Conservation (phyloP, 2,888 invertebrate species). For the Andrena dorsata region DNA sequence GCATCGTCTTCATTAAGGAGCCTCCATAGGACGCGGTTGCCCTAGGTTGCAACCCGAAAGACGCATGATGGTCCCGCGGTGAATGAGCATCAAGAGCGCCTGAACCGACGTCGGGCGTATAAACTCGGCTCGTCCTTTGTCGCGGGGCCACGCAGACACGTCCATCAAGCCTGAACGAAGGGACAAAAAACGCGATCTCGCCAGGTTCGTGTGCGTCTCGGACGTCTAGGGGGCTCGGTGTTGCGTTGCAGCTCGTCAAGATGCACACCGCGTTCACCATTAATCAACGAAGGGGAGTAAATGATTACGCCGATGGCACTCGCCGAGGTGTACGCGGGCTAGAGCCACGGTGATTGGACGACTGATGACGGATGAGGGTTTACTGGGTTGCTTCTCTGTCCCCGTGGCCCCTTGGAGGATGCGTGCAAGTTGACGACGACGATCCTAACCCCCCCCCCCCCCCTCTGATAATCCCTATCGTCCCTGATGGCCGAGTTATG, state of each 20-base stretch:
- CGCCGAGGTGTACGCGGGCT: slow-evolving; percentile 46
- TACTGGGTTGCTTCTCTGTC: slow-evolving; percentile 62
- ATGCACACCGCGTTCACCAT: slow-evolving; percentile 70
- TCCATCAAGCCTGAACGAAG: slow-evolving; percentile 52
- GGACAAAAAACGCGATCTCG: slow-evolving; percentile 61
- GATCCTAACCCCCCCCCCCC: slow-evolving; percentile 19
- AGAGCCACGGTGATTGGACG: slow-evolving; percentile 68
- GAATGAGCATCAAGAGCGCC: slow-evolving; percentile 59
- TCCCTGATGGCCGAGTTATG: slow-evolving; percentile 18
- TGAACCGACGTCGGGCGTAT: slow-evolving; percentile 38
- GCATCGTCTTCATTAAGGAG: slow-evolving; percentile 47
- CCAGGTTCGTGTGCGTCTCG: slow-evolving; percentile 8
- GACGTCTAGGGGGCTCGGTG: slow-evolving; percentile 58
- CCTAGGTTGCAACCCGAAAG: slow-evolving; percentile 54
- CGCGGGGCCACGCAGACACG: slow-evolving; percentile 54
- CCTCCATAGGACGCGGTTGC: slow-evolving; percentile 31
- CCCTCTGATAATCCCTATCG: slow-evolving; percentile 29
- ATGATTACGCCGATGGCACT: slow-evolving; percentile 75
- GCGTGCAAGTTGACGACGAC: slow-evolving; percentile 38
- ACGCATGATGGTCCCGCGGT: slow-evolving; percentile 49
- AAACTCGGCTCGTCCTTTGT: slow-evolving; percentile 52
- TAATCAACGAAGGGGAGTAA: slow-evolving; percentile 77
- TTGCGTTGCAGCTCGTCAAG: slow-evolving; percentile 69
- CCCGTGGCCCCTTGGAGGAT: slow-evolving; percentile 16
- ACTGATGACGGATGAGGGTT: slow-evolving; percentile 78